Percentiles rank a stretch among this genome's conserved stretches.
These are phyloP conservation scores for Protobothrops flavoviridis DNA, from an alignment of 2,113 vertebrate species.

Conservation along the genomic window DNA sequence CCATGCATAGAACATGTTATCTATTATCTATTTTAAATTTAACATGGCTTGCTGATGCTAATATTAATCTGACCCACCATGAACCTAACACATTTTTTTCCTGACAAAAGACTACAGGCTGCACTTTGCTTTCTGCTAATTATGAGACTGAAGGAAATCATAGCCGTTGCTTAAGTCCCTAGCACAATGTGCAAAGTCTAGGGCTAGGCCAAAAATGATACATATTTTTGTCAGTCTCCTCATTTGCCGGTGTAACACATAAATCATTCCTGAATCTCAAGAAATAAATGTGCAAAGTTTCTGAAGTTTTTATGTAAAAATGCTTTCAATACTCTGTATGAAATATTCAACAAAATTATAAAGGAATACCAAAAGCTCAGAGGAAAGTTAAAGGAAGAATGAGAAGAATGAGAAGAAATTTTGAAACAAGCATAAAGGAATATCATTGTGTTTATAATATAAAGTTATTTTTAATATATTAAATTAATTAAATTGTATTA, in stretches of 20 bases:
- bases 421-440: neutral
- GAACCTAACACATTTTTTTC: neutral
- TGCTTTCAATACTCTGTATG: neutral
- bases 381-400: neutral
- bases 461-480: neutral
- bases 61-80: neutral
- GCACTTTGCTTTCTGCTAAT: neutral
- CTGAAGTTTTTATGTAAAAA: neutral
- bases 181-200: neutral
- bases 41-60: neutral
- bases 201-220: neutral
- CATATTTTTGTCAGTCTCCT: neutral
- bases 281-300: neutral
- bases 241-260: neutral
- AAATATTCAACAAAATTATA: neutral
- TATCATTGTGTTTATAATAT: neutral
- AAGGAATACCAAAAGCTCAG: neutral
- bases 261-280: neutral
- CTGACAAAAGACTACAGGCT: neutral
- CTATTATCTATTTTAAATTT: neutral
- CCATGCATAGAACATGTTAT: neutral
- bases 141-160: neutral
- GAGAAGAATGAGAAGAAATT: neutral
- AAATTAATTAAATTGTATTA: neutral
- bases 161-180: neutral